phyloP scores from a whole-genome alignment of 2,113 vertebrate genomes.

The Scatophagus argus region DNA sequence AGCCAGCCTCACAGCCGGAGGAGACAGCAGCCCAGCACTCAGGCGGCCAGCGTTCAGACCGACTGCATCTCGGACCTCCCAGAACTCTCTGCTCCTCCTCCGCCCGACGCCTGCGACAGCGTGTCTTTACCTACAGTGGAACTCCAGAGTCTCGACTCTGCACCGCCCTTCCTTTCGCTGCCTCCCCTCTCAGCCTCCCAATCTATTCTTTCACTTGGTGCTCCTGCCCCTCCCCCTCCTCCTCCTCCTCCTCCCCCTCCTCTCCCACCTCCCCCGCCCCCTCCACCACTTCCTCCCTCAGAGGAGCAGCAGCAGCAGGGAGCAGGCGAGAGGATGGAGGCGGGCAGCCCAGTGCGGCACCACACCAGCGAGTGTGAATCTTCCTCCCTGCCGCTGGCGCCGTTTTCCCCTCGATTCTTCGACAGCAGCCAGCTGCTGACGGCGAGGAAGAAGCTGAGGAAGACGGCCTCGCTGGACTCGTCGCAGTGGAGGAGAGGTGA shows the following conservation, averaged over 20 bases:
- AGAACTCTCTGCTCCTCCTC: constrained; percentile 71
- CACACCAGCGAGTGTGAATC: constrained; percentile 79
- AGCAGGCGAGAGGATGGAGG: constrained; percentile 71
- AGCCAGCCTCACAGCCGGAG: constrained; percentile 84
- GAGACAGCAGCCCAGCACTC: constrained; percentile 77
- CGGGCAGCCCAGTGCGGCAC: constrained; percentile 57
- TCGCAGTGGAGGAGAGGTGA: constrained; percentile 94
- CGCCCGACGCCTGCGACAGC: constrained; percentile 67
- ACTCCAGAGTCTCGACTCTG: constrained; percentile 75
- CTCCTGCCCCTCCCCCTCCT: constrained; percentile 72
- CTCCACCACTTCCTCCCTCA: constrained; percentile 61
- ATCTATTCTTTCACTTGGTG: constrained; percentile 60
- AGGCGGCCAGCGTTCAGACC: constrained; percentile 83
- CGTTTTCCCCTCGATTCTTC: constrained; percentile 89
- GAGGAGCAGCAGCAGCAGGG: constrained; percentile 73
- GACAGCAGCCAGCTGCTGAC: constrained; percentile 96
- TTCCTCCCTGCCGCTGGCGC: constrained; percentile 77
- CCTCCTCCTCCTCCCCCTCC: constrained; percentile 60
- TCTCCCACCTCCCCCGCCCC: constrained; percentile 53
- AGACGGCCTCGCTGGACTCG: constrained; percentile 89
- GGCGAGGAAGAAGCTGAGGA: constrained; percentile 94
- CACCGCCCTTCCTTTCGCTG: constrained; percentile 76
- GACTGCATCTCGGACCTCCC: constrained; percentile 78
- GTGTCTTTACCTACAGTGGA: constrained; percentile 81
- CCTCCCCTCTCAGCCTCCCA: constrained; percentile 73